These are phyloP conservation scores for Ornithoptera alexandrae DNA, from an alignment of 2,888 invertebrate genomes.

Conservation along the genomic window DNA sequence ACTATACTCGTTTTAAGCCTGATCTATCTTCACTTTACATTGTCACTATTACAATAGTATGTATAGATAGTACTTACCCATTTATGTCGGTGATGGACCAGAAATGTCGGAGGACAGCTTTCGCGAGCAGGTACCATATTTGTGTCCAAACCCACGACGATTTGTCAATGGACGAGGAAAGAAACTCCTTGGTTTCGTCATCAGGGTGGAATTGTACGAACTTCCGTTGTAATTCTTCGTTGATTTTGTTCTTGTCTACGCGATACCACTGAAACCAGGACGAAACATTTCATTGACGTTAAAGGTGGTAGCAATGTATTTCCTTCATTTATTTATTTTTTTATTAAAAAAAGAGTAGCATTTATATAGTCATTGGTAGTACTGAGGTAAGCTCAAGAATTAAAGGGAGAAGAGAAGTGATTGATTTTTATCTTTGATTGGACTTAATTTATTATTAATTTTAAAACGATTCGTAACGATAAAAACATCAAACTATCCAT, in stretches of 20 bases:
- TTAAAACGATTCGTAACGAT: neutral
- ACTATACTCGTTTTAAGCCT: too few species aligned
- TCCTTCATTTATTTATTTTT: neutral
- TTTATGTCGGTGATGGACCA: conserved; percentile 97
- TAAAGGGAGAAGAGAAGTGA: too few species aligned
- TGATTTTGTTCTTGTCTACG: conserved; percentile 79
- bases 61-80: conserved; percentile 83
- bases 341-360: neutral
- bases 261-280: conserved; percentile 85
- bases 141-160: conserved; percentile 93
- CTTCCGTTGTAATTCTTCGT: conserved; percentile 75
- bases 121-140: conserved; percentile 92
- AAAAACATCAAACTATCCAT: neutral
- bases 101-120: conserved; percentile 91
- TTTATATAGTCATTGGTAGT: neutral
- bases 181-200: conserved; percentile 86
- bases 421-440: too few species aligned
- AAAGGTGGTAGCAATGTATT: neutral
- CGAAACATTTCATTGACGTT: neutral
- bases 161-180: conserved; percentile 87
- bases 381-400: too few species aligned
- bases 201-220: conserved; percentile 86
- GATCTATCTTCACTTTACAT: too few species aligned
- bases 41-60: neutral
- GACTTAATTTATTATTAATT: neutral